Conservation (phyloP, 2,888 invertebrate genomes). For the Troilus luridus region DNA sequence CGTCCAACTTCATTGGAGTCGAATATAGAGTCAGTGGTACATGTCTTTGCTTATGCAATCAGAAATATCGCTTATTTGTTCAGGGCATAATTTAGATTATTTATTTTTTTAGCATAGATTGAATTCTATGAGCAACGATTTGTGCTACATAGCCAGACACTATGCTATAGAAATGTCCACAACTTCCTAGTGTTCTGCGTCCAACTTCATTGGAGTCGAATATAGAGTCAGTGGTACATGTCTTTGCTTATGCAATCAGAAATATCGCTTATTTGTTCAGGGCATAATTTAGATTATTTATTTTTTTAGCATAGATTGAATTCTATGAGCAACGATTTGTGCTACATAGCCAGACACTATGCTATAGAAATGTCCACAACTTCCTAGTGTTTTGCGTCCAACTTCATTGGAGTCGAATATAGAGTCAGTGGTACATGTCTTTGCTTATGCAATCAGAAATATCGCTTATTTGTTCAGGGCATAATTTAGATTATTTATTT, state of each 20-base stretch:
- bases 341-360: conserved; percentile 27
- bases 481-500: neutral
- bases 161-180: no score
- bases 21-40: conserved; percentile 20
- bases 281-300: no score
- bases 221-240: no score
- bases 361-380: neutral
- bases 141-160: no score
- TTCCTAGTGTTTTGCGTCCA: neutral
- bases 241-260: no score
- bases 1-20: no score
- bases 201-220: no score
- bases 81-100: neutral
- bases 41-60: neutral
- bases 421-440: neutral
- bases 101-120: neutral
- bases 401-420: neutral
- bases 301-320: neutral
- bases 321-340: conserved; percentile 4
- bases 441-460: no score
- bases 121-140: neutral
- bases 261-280: no score
- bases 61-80: neutral
- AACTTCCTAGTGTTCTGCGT: no score
- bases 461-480: neutral